Evolutionary conservation across 2,888 invertebrate genomes (phyloP).

Genomic region (Volucella inanis): DNA sequence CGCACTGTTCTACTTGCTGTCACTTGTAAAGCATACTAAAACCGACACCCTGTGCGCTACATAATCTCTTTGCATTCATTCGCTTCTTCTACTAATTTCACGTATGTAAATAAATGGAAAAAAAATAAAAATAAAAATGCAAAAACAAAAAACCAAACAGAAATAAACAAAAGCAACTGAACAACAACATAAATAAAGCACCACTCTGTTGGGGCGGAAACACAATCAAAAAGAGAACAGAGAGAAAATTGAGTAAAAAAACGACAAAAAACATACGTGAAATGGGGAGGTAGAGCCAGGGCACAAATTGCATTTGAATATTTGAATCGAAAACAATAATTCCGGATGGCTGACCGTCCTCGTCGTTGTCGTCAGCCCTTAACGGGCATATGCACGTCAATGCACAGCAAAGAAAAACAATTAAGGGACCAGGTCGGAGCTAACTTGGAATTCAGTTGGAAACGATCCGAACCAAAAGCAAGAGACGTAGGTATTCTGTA

Average conservation of each 20-base stretch:
- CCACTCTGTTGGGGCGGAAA: constrained; percentile 44
- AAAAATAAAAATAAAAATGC: constrained; percentile 43
- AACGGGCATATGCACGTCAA: constrained; percentile 38
- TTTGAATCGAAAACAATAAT: constrained; percentile 65
- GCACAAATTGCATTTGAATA: constrained; percentile 63
- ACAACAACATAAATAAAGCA: constrained; percentile 49
- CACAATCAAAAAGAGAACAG: constrained; percentile 6
- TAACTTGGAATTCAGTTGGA: not conserved
- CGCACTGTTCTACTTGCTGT: constrained; percentile 19
- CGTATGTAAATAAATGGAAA: constrained; percentile 43
- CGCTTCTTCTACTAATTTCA: constrained; percentile 46
- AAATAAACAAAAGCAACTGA: constrained; percentile 25
- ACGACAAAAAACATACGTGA: constrained; percentile 19
- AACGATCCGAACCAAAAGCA: not conserved
- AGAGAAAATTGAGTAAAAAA: constrained; percentile 4
- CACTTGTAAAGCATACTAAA: constrained; percentile 38
- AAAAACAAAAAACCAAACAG: constrained; percentile 19
- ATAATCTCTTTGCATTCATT: constrained; percentile 25
- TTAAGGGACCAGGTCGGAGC: too few species aligned
- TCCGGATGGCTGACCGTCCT: constrained; percentile 55
- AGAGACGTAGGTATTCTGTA: too few species aligned
- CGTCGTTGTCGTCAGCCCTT: constrained; percentile 40
- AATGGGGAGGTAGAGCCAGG: constrained; percentile 44
- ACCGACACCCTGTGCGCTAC: constrained; percentile 27
- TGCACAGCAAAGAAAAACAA: constrained; percentile 7